Conservation (phyloP, 2,888 invertebrate species). For the Dioctria linearis region DNA sequence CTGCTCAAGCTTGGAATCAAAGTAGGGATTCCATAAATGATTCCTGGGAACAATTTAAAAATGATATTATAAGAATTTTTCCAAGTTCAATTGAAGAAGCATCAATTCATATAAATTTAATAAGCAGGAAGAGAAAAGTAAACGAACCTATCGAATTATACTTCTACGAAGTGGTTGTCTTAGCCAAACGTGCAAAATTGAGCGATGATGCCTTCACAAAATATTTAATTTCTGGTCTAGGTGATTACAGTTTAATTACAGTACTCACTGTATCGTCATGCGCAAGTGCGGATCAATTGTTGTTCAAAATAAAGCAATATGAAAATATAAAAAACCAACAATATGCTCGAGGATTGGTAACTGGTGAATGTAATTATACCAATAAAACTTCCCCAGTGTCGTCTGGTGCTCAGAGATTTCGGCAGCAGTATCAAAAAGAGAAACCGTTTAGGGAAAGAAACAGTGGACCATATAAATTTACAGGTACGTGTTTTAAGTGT, state of each 20-base stretch:
- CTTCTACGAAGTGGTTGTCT: not conserved
- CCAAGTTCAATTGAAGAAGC: not conserved
- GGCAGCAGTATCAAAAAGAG: not conserved
- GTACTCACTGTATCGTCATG: not conserved
- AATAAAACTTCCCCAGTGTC: too few species aligned
- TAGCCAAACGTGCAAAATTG: not conserved
- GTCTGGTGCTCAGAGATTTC: not conserved
- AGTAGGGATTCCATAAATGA: not conserved
- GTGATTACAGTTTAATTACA: not conserved
- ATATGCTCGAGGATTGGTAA: not conserved
- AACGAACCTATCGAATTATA: not conserved
- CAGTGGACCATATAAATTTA: not conserved
- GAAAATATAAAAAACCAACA: not conserved
- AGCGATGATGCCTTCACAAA: not conserved
- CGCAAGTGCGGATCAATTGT: not conserved
- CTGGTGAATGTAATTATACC: not conserved
- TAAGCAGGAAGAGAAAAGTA: not conserved
- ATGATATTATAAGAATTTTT: not conserved
- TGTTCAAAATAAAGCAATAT: not conserved
- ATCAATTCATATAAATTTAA: not conserved
- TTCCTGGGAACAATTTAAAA: not conserved
- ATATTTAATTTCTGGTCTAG: not conserved
- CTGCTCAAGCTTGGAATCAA: not conserved
- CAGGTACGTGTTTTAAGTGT: not conserved
- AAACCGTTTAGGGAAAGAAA: not conserved